Conservation (phyloP, 2,113 vertebrate species). For the Proterorhinus semilunaris region DNA sequence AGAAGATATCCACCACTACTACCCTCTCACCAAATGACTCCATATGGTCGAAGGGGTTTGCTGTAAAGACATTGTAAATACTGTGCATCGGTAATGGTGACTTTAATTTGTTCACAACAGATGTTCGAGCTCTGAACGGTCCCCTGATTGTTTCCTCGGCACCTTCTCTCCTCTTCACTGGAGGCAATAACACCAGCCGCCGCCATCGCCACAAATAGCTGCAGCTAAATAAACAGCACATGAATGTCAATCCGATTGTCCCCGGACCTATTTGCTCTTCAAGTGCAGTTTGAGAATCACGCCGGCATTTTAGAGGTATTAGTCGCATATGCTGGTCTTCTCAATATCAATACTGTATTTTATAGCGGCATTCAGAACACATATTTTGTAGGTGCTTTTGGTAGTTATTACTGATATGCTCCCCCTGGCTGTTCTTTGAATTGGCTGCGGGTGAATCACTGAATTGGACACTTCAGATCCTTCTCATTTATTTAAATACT, state of each 20-base stretch:
- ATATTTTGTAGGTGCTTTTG: constrained; percentile 10
- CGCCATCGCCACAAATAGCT: constrained; percentile 54
- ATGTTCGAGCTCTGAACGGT: constrained; percentile 53
- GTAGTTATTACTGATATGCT: constrained; percentile 9
- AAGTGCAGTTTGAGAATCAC: constrained; percentile 37
- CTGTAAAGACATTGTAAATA: constrained; percentile 30
- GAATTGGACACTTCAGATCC: constrained; percentile 25
- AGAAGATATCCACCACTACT: not conserved
- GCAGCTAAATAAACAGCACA: constrained; percentile 63
- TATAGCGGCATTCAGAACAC: not conserved
- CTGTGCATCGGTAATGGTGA: constrained; percentile 32
- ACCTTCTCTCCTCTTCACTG: constrained; percentile 29
- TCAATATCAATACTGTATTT: constrained; percentile 13
- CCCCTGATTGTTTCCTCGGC: constrained; percentile 47
- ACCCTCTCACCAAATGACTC: not conserved
- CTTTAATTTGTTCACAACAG: constrained; percentile 63
- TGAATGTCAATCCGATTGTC: constrained; percentile 58
- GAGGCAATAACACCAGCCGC: constrained; percentile 25
- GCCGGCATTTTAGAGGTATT: constrained; percentile 36
- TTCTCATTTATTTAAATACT: constrained; percentile 28
- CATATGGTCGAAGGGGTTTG: constrained; percentile 4
- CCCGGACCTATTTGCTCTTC: constrained; percentile 45
- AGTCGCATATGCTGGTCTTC: constrained; percentile 18
- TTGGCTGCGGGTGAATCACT: constrained; percentile 21
- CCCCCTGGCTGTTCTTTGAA: not conserved